Evolutionary conservation across 2,113 vertebrate species (phyloP).

Genomic region (Poicephalus meyeri): DNA sequence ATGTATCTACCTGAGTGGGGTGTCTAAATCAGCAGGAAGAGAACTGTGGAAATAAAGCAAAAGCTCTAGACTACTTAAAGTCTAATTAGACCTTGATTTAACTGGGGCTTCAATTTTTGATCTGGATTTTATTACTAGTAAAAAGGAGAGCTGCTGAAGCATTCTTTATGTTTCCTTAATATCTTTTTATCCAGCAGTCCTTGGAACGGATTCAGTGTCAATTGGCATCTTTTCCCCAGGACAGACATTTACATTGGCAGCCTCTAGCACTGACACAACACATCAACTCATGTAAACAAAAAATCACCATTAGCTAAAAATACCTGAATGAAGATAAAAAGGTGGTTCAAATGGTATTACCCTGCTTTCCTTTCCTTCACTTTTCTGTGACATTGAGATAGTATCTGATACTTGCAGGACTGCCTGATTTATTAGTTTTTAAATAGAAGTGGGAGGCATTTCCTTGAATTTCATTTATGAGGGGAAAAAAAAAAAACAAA

Average conservation of each 20-base stretch:
- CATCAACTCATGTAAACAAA: neutral
- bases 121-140: neutral
- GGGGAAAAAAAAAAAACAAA: neutral
- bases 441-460: neutral
- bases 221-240: neutral
- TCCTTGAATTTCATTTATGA: neutral
- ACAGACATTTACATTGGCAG: neutral
- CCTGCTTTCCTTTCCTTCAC: neutral
- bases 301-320: constrained; percentile 13
- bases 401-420: neutral
- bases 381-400: neutral
- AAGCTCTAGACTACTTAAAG: neutral
- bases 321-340: neutral
- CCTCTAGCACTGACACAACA: neutral
- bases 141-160: neutral
- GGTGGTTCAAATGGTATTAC: neutral
- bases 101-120: neutral
- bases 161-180: neutral
- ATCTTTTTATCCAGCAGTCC: neutral
- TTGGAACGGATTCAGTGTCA: neutral
- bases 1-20: neutral
- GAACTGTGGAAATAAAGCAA: neutral
- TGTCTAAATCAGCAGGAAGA: neutral
- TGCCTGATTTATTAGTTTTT: neutral
- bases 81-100: neutral